Evolutionary conservation across 2,888 invertebrate species (phyloP).

Genomic region (Stenichneumon culpator): DNA sequence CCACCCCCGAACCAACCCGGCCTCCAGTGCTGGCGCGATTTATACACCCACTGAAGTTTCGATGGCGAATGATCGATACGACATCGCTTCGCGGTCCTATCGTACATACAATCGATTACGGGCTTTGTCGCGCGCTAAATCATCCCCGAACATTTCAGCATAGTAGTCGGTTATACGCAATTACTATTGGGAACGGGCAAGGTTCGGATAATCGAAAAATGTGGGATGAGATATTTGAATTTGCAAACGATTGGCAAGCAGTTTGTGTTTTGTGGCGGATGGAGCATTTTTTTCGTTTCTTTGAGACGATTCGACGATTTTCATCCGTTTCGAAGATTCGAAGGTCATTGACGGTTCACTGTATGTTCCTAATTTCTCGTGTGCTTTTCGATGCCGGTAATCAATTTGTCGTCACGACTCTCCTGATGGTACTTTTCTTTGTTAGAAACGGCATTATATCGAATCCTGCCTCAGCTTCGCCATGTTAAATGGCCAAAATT

Average conservation of each 20-base stretch:
- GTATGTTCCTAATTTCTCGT: constrained; percentile 14
- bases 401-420: not conserved
- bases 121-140: constrained; percentile 1
- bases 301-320: too few relatives aligned
- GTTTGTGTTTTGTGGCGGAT: too few relatives aligned
- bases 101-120: constrained; percentile 43
- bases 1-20: not conserved
- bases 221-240: too few relatives aligned
- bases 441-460: not conserved
- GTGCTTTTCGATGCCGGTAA: not conserved
- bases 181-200: too few relatives aligned
- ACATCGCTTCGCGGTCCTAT: constrained; percentile 32
- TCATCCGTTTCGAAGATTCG: too few relatives aligned
- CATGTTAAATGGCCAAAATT: not conserved
- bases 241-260: too few relatives aligned
- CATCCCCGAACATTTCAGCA: not conserved
- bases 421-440: not conserved
- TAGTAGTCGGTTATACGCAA: too few relatives aligned
- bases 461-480: too few relatives aligned
- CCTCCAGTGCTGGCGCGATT: constrained; percentile 54
- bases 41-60: constrained; percentile 59
- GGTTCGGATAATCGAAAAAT: too few relatives aligned
- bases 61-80: constrained; percentile 55
- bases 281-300: too few relatives aligned
- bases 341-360: too few relatives aligned